Conservation (phyloP, 1,140 invertebrate species). For the Drosophila takahashii region DNA sequence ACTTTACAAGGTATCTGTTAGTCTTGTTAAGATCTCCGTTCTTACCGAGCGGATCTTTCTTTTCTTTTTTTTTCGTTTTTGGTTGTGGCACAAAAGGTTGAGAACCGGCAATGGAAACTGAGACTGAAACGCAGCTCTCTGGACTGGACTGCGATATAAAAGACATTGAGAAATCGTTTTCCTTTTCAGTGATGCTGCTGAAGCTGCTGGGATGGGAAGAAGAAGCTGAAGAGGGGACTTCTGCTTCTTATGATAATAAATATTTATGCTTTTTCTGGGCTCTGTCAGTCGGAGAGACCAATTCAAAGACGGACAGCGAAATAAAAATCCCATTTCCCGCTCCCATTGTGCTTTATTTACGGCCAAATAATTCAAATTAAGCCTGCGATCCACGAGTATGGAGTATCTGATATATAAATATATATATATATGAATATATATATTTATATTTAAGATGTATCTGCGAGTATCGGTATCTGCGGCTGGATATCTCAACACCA, state of each 20-base stretch:
- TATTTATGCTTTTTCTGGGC: constrained; percentile 68
- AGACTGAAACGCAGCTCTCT: constrained; percentile 23
- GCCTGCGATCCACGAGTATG: constrained; percentile 42
- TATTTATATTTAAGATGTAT: constrained; percentile 19
- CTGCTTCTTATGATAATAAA: constrained; percentile 77
- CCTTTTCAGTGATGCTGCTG: constrained; percentile 61
- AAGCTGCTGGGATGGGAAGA: constrained; percentile 7
- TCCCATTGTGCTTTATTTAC: constrained; percentile 80
- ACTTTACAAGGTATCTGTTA: not conserved
- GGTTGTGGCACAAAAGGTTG: constrained; percentile 48
- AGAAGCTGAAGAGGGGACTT: constrained; percentile 30
- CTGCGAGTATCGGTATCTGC: constrained; percentile 45
- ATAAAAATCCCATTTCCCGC: constrained; percentile 70
- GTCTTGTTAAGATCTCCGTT: not conserved
- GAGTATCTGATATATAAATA: constrained; percentile 26
- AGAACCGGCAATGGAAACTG: constrained; percentile 34
- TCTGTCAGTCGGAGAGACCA: constrained; percentile 21
- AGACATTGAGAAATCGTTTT: constrained; percentile 83
- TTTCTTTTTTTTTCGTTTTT: constrained; percentile 20
- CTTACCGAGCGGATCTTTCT: constrained; percentile 22
- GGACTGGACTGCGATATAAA: constrained; percentile 58
- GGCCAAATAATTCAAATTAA: constrained; percentile 82
- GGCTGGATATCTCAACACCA: constrained; percentile 58
- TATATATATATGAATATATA: not conserved
- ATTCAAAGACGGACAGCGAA: constrained; percentile 56